Percentiles rank a stretch among this genome's conserved stretches.
phyloP scores from a whole-genome alignment of 2,797 vertebrate species.

The Crax fasciolata region DNA sequence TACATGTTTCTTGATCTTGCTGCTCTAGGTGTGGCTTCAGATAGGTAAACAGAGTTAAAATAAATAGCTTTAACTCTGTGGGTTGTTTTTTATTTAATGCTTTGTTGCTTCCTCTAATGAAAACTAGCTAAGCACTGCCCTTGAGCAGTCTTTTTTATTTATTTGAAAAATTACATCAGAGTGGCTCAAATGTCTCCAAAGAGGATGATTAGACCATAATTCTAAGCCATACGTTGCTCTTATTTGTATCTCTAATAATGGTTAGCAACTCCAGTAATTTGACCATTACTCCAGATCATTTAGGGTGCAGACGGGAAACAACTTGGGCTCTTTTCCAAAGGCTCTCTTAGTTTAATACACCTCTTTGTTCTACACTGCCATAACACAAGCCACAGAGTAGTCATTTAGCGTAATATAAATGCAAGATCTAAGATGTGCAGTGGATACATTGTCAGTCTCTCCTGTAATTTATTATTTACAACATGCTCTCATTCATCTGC shows the following conservation, averaged over 20 bases:
- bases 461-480: constrained; percentile 69
- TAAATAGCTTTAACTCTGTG: neutral
- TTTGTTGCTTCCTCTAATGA: neutral
- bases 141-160: neutral
- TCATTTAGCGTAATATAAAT: constrained; percentile 37
- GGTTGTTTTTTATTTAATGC: neutral
- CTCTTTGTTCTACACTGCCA: neutral
- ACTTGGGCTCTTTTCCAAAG: neutral
- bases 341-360: neutral
- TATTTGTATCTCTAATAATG: neutral
- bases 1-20: constrained; percentile 11
- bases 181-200: neutral
- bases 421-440: neutral
- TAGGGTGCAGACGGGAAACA: neutral
- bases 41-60: neutral
- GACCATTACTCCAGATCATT: neutral
- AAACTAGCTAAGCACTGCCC: neutral
- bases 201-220: neutral
- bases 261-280: neutral
- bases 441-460: constrained; percentile 11
- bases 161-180: neutral
- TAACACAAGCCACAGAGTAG: neutral
- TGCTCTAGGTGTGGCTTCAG: neutral
- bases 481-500: constrained; percentile 31
- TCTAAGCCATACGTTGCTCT: neutral